Base-by-base conservation (phyloP, 2,113 vertebrate genomes). In the Trinectes maculatus region DNA sequence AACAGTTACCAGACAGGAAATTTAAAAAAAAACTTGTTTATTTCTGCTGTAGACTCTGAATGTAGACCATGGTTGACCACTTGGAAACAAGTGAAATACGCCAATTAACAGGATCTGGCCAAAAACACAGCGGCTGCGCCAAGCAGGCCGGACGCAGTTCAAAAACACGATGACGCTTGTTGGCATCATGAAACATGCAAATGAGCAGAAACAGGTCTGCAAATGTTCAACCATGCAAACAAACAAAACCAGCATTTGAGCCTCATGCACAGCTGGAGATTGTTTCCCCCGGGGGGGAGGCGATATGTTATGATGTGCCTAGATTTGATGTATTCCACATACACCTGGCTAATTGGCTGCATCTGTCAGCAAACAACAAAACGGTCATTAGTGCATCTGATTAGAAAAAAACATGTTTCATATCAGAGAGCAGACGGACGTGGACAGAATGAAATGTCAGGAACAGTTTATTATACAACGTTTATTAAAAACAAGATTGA, bases 321-420 rank as follows among this genome's bases (percentile, higher is more conserved):
- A 7, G 39, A 74, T 65, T 62, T 13, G 51, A 74, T 58, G 79
- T 24, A 26, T 58, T 18, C 40, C 25, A 60, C 56, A 47, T 31
- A 62, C 52, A 71, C 65, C 37, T 52, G 62, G 61, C 67, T 87
- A 80, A 87, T 75, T 78, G 57, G 63, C 46, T 77, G 48, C 73
- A 57, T 58, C 69, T 85, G 79, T 77, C 74, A 74, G 40, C 60
- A 64, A 54, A 71, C 56, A 49, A 49, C 34, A 64, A 57, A 57
- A 62, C 12, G 25, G 39, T 75, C 49, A 51, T 80, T 75, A 76
- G 67, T 34, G 72, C 49, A 65, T 28, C 25, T 51, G 37, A 40
- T 62, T 34, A 44, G 63, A 61, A 74, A 77, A 37, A 62, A 56
- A 49, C 33, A 18, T 24, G 9, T 22, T 39, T 62, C 1, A 12